These are phyloP conservation scores for Bembecia ichneumoniformis DNA, from an alignment of 2,888 invertebrate species.

Conservation along the genomic window DNA sequence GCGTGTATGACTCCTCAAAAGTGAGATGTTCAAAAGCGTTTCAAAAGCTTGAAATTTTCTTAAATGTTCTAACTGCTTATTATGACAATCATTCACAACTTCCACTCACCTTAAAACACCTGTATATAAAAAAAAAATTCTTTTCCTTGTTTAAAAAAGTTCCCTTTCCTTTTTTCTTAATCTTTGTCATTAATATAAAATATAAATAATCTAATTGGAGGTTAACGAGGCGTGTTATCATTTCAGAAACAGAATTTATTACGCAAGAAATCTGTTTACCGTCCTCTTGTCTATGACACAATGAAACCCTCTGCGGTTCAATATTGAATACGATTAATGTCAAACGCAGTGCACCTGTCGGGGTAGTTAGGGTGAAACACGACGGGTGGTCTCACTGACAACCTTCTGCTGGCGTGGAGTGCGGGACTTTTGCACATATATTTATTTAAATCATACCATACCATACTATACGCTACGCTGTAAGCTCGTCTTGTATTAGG, in stretches of 20 bases:
- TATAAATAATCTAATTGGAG: neutral
- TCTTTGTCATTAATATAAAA: neutral
- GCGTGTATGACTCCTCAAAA: no score
- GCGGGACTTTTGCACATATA: neutral
- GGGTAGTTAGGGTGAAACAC: neutral
- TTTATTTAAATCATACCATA: no score
- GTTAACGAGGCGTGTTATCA: neutral
- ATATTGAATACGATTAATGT: constrained; percentile 1
- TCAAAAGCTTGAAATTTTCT: no score
- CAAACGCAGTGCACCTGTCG: neutral
- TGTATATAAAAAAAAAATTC: no score
- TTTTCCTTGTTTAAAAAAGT: no score
- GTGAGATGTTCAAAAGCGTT: no score
- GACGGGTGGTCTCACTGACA: neutral
- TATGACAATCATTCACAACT: no score
- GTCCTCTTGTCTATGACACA: neutral
- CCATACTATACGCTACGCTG: no score
- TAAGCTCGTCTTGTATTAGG: no score
- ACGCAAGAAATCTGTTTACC: neutral
- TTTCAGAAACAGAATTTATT: neutral
- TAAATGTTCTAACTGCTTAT: no score
- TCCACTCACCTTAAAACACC: no score
- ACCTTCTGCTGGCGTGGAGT: neutral
- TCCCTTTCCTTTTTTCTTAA: no score
- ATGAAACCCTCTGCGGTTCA: neutral